These are phyloP conservation scores for Bombus waltoni DNA, from an alignment of 1,140 invertebrate species.

Conservation along the genomic window DNA sequence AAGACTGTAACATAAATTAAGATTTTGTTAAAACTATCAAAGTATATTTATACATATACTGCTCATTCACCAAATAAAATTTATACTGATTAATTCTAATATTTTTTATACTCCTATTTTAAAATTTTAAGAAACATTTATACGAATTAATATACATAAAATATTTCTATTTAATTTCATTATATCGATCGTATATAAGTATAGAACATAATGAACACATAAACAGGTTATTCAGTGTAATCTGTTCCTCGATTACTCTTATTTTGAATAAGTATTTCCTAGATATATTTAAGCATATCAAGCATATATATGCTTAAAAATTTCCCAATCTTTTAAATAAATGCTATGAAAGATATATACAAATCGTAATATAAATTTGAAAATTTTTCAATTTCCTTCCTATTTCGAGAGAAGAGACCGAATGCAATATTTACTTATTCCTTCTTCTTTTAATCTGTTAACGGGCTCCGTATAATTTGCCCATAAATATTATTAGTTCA, in stretches of 20 bases:
- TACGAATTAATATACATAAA: neutral
- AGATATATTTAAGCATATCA: neutral
- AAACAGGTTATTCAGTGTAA: neutral
- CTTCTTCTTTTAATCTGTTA: neutral
- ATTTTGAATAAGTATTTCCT: neutral
- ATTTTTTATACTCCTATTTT: neutral
- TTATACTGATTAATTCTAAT: neutral
- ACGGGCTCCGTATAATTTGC: neutral
- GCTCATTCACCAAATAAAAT: neutral
- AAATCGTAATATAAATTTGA: neutral
- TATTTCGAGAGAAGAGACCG: neutral
- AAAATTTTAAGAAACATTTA: neutral
- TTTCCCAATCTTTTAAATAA: neutral
- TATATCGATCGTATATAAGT: neutral
- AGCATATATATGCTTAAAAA: neutral
- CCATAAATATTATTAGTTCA: neutral
- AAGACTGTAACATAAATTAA: neutral
- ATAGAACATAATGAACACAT: neutral
- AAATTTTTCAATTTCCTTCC: too few species aligned
- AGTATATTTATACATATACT: neutral
- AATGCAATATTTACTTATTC: conserved; percentile 33
- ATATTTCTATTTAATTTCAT: neutral
- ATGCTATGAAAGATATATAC: neutral
- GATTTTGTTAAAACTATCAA: neutral
- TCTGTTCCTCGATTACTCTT: neutral